Percentiles rank a stretch among this genome's conserved stretches.
Evolutionary conservation across 2,888 invertebrate genomes (phyloP).

Genomic region (Polymixis flavicincta): DNA sequence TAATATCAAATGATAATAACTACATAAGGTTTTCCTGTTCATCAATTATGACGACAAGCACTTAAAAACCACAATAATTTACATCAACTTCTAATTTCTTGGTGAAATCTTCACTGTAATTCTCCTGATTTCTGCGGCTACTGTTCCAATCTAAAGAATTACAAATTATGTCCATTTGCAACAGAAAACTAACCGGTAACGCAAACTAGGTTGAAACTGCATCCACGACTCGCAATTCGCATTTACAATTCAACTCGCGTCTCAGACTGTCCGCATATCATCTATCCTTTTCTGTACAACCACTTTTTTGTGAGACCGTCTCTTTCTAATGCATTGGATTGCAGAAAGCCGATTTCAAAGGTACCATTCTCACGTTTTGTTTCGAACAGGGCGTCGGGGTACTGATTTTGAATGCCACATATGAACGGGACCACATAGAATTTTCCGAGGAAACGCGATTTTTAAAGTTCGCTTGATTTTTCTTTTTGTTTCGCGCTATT

Average conservation of each 20-base stretch:
- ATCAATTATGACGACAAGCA: neutral
- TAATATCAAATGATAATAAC: neutral
- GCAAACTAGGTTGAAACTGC: conserved; percentile 72
- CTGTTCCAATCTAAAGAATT: conserved; percentile 36
- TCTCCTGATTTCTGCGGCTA: conserved; percentile 27
- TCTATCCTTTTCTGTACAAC: conserved; percentile 70
- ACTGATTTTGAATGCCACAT: conserved; percentile 79
- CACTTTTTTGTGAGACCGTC: conserved; percentile 66
- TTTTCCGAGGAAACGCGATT: conserved; percentile 57
- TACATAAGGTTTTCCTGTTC: neutral
- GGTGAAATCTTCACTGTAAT: neutral
- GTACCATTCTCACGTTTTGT: conserved; percentile 81
- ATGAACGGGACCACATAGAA: conserved; percentile 63
- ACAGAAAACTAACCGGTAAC: conserved; percentile 70
- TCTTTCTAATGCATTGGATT: conserved; percentile 81
- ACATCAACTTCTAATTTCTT: neutral
- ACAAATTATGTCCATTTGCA: conserved; percentile 60
- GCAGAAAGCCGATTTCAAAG: conserved; percentile 83
- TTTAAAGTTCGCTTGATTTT: conserved; percentile 52
- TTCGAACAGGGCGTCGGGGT: conserved; percentile 76
- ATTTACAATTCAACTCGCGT: conserved; percentile 87
- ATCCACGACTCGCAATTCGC: conserved; percentile 70
- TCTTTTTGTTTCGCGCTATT: conserved; percentile 31
- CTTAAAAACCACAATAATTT: no score
- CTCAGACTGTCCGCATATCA: conserved; percentile 84